These are phyloP conservation scores for Toxotes chatareus DNA, from an alignment of 2,113 vertebrate species.

Conservation along the genomic window DNA sequence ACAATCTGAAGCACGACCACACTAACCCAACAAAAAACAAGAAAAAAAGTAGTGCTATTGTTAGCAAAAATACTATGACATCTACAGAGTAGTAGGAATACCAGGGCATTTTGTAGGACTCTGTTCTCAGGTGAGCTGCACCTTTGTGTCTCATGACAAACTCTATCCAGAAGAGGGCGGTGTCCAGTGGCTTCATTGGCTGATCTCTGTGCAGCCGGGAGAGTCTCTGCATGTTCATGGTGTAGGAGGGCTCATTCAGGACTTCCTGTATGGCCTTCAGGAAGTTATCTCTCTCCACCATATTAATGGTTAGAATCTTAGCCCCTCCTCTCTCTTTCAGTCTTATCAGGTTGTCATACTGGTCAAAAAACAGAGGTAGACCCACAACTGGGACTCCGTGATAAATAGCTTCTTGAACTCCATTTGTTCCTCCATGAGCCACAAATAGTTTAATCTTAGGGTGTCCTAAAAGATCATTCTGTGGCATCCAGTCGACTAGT, in stretches of 20 bases:
- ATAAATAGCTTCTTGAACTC: conserved; percentile 81
- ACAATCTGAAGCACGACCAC: conserved; percentile 40
- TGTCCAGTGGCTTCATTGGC: conserved; percentile 73
- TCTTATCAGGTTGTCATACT: conserved; percentile 75
- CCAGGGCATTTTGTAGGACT: conserved; percentile 82
- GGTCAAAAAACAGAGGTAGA: conserved; percentile 72
- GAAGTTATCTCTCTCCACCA: conserved; percentile 29
- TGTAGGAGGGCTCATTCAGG: conserved; percentile 77
- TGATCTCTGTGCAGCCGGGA: conserved; percentile 80
- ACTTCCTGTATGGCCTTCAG: conserved; percentile 59
- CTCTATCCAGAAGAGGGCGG: conserved; percentile 85
- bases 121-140: conserved; percentile 80
- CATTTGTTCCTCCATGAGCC: conserved; percentile 81
- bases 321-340: conserved; percentile 51
- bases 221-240: conserved; percentile 79
- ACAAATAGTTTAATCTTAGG: conserved; percentile 76
- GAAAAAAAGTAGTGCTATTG: conserved; percentile 4
- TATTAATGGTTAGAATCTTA: conserved; percentile 46
- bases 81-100: conserved; percentile 80
- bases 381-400: conserved; percentile 81
- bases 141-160: conserved; percentile 84
- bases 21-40: neutral
- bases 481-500: conserved; percentile 79
- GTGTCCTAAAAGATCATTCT: conserved; percentile 82
- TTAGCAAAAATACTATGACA: conserved; percentile 57